phyloP scores from a whole-genome alignment of 2,888 invertebrate genomes.

The Temnothorax ravouxi region DNA sequence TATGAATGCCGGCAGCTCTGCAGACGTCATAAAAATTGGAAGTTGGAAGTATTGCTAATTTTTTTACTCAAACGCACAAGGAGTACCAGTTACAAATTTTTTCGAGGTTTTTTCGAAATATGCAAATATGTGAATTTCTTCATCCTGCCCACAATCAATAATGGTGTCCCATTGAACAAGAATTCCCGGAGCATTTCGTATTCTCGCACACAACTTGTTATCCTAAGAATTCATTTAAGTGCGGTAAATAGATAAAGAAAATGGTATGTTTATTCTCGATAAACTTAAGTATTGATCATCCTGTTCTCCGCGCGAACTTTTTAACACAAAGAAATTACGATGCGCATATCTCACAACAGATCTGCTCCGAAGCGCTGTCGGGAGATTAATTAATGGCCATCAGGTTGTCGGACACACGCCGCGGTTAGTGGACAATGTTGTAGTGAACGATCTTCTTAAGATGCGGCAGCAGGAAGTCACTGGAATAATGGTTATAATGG shows the following conservation, averaged over 20 bases:
- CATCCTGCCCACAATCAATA: not conserved
- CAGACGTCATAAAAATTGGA: not conserved
- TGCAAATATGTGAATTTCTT: not conserved
- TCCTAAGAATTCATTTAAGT: not conserved
- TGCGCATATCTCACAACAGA: not conserved
- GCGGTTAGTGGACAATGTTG: not conserved
- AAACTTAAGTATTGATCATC: not conserved
- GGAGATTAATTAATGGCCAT: constrained; percentile 28
- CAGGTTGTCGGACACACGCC: not conserved
- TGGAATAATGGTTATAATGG: constrained; percentile 22
- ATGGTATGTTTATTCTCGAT: not conserved
- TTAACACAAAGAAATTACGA: not conserved
- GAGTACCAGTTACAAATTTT: not conserved
- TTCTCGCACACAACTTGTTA: not conserved
- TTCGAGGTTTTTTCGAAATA: not conserved
- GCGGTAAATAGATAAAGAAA: not conserved
- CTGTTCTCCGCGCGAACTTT: not conserved
- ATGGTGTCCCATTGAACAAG: not conserved
- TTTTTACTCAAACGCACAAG: not conserved
- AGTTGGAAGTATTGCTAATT: not conserved
- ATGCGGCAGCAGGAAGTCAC: constrained; percentile 37
- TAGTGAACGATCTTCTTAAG: not conserved
- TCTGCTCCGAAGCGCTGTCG: not conserved
- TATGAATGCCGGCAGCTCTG: not conserved
- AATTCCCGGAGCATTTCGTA: not conserved